Evolutionary conservation across 2,888 invertebrate genomes (phyloP), one percentile per base, ranked within the genome.

Genomic region (Imbricaverruca yamaguchii): DNA sequence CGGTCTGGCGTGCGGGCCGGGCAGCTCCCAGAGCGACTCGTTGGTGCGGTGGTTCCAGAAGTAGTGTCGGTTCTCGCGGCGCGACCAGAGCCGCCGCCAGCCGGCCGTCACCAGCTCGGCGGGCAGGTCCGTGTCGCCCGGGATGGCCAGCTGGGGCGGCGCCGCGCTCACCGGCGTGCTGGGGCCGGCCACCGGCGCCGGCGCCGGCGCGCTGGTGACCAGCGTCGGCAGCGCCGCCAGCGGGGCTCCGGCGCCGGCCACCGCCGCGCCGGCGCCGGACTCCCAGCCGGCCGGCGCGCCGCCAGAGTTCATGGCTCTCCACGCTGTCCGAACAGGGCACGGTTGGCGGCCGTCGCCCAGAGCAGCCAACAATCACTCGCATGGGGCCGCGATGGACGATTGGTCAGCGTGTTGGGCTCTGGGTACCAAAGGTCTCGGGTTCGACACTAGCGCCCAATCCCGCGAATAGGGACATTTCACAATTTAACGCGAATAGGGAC

Each of bases 1-100:
- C 53, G 13, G 74, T 53, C 21, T 39, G 39, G 25, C 74, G 23
- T 85, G 88, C 88, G 85, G 85, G 15, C 92, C 88, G n/a, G 97
- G 97, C 91, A 96, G 92, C 87, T 98, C 97, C 98, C 98, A 98
- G 85, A 97, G 89, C n/a, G 97, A 97, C 88, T 97, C 96, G 81
- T 96, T 96, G 0, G 96, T 96, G 55, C 94, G 88, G 89, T 96
- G 96, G 87, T 98, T 98, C 94, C 97, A 98, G 88, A 94, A 98
- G 87, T 98, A 98, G 3, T 96, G 96, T 57, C 97, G 90, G 86
- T 94, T 96, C 88, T 98, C 97, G 81, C 97, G 89, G 86, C 96
- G 95, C 39, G 97, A 97, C 97, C 97, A 98, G 87, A 94, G 97
- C 86, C 95, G 96, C 83, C 96, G 91, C 98, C 98, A 98, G 10